Base-by-base conservation (phyloP, 2,888 invertebrate genomes). In the Bhutanitis thaidina region DNA sequence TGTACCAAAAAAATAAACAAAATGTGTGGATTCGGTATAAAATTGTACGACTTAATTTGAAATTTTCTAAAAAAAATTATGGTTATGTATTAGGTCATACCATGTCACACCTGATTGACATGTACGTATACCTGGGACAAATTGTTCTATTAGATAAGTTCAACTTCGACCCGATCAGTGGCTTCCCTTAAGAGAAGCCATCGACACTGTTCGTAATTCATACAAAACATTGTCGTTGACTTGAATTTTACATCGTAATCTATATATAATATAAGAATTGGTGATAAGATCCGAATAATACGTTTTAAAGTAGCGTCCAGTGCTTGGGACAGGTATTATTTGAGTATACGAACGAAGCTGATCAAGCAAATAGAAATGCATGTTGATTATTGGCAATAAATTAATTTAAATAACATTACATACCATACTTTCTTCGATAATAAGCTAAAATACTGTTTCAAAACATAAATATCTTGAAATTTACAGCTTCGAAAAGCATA, bases 321-420 rank as follows among this genome's bases (percentile, higher is more conserved):
- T 54, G 57, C 46, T 65, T 53, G 53, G 58, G 65, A 84, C 84
- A 85, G 83, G 83, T 81, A 67, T 74, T 60, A 71, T 73, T 20
- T 20, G 20, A 30, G 65, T 71, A 66, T 61, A 58, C 54, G 60
- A 61, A 64, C 59, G 60, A 50, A 55, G 57, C 62, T 55, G 53
- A 57, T 62, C 60, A 64, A 69, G 58, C 72, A 68, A 59, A 48
- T 53, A 53, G 57, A 50, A 56, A 57, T 60, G 55, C 56, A 53
- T 50, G 39, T 43, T 44, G 52, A 52, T 54, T 55, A 56, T 59
- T 49, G 30, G 49, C 47, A 43, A 48, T 59, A 57, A 63, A 59
- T 55, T 54, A 49, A 47, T 56, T 57, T 57, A 57, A 55, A 49
- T 49, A 20, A 36, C 36, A n/a, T 34, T 30, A 40, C 10, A 41